Percentiles rank a stretch among this genome's conserved stretches.
These are phyloP conservation scores for Trididemnum nubilum DNA, from an alignment of 23 tunicate genomes.

Conservation along the genomic window DNA sequence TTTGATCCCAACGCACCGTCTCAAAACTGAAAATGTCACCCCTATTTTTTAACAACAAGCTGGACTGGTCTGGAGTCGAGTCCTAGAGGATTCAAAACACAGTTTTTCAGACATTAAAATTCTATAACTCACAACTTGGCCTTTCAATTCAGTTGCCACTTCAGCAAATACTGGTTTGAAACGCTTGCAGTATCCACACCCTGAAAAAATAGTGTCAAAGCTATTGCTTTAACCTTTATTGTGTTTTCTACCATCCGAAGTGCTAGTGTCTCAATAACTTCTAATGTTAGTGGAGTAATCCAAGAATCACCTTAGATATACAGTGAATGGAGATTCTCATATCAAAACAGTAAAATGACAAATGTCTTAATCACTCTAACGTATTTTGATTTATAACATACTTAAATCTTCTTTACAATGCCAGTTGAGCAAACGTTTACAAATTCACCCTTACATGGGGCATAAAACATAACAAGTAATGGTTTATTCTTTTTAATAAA, in stretches of 20 bases:
- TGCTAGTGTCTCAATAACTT: too few relatives aligned
- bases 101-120: neutral
- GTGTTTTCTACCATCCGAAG: too few relatives aligned
- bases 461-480: slow-evolving; percentile 86
- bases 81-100: neutral
- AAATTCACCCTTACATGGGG: slow-evolving; percentile 74
- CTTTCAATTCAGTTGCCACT: slow-evolving; percentile 88
- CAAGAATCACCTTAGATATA: too few relatives aligned
- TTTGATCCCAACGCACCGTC: too few relatives aligned
- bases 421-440: neutral
- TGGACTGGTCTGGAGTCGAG: too few relatives aligned
- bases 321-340: too few relatives aligned
- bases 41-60: too few relatives aligned
- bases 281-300: too few relatives aligned
- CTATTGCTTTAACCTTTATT: too few relatives aligned
- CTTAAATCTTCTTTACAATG: neutral
- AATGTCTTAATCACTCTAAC: neutral
- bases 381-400: too few relatives aligned
- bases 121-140: slow-evolving; percentile 69
- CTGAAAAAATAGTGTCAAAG: slow-evolving; percentile 38
- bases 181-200: slow-evolving; percentile 96
- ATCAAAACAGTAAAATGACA: neutral
- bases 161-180: slow-evolving; percentile 89
- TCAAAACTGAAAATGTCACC: too few relatives aligned
- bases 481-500: slow-evolving; percentile 86